Conservation (phyloP, 2,113 vertebrate genomes). For the Ammodytes marinus region DNA sequence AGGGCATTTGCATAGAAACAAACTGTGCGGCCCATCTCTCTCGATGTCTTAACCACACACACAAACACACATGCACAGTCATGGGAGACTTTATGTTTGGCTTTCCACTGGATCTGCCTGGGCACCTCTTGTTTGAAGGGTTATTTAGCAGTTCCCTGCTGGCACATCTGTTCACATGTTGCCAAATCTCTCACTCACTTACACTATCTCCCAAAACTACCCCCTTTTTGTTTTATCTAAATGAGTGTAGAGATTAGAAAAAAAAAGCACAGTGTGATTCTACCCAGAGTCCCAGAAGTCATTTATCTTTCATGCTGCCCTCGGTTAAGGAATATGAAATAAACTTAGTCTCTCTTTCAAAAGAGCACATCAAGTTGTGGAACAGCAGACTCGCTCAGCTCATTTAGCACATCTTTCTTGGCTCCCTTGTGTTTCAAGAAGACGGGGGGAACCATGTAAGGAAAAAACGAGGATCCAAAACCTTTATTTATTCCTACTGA, state of each 20-base stretch:
- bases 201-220: neutral
- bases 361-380: constrained; percentile 45
- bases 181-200: constrained; percentile 24
- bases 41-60: constrained; percentile 1
- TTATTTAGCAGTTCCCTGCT: constrained; percentile 69
- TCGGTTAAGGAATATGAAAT: constrained; percentile 53
- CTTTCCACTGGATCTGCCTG: constrained; percentile 33
- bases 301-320: constrained; percentile 61
- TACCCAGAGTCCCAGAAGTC: constrained; percentile 43
- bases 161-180: constrained; percentile 43
- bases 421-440: constrained; percentile 53
- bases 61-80: constrained; percentile 18
- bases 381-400: constrained; percentile 19
- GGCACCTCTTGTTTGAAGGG: constrained; percentile 61
- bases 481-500: constrained; percentile 42
- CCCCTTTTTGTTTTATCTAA: constrained; percentile 62
- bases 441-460: constrained; percentile 29
- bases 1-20: neutral
- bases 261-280: constrained; percentile 4
- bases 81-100: constrained; percentile 36
- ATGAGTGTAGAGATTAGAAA: constrained; percentile 51
- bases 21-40: neutral
- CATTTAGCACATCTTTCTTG: constrained; percentile 36
- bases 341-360: constrained; percentile 59
- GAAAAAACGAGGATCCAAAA: constrained; percentile 42